Evolutionary conservation across 1,140 invertebrate species (phyloP).

Genomic region (Neuroterus valhalla): DNA sequence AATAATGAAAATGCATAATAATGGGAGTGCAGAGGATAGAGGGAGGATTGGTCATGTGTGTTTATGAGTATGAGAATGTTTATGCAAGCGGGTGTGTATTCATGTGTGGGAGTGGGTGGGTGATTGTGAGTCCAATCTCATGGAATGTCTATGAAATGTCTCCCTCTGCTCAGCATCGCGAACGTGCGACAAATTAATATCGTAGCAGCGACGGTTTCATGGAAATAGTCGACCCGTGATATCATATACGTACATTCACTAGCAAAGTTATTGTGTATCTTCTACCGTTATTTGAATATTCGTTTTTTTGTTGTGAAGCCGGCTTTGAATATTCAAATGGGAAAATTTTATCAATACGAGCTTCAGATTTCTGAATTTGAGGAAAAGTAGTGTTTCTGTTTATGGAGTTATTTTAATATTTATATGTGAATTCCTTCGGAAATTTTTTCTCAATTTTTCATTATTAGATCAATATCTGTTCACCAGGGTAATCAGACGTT

Average conservation of each 20-base stretch:
- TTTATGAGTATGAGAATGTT: conserved; percentile 10
- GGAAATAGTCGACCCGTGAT: background rate
- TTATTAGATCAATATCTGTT: too few species aligned
- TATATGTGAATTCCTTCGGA: too few species aligned
- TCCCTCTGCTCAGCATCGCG: background rate
- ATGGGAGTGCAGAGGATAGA: conserved; percentile 11
- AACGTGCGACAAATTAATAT: conserved; percentile 26
- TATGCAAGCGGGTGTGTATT: background rate
- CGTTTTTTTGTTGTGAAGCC: background rate
- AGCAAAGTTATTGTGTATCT: background rate
- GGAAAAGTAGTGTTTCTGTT: too few species aligned
- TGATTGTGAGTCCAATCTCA: conserved; percentile 20
- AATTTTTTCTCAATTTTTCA: too few species aligned
- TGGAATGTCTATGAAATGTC: background rate
- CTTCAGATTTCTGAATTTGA: too few species aligned
- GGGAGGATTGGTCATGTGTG: conserved; percentile 7
- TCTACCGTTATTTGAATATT: conserved; percentile 1
- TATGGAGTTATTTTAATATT: too few species aligned
- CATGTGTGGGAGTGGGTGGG: background rate
- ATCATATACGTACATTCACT: background rate
- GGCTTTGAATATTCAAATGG: background rate
- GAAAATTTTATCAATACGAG: too few species aligned
- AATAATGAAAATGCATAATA: conserved; percentile 23
- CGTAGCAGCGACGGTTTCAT: background rate
- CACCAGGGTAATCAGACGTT: too few species aligned